Conservation (phyloP, 2,888 invertebrate species). For the Scaptomyza cyrtandrae region DNA sequence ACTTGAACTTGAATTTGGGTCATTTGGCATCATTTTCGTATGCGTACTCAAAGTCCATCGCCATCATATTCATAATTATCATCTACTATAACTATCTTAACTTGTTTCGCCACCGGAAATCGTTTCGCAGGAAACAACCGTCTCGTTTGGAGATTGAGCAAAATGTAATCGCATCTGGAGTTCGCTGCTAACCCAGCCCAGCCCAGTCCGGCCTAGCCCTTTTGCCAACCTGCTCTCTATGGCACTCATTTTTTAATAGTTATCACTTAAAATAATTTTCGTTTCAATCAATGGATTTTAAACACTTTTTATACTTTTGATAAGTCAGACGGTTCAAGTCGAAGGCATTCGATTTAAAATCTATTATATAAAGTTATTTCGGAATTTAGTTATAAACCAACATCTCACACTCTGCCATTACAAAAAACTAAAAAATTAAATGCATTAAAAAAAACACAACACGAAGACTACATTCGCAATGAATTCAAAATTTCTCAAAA, state of each 20-base stretch:
- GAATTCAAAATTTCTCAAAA: constrained; percentile 74
- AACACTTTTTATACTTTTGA: constrained; percentile 81
- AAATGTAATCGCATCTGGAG: constrained; percentile 40
- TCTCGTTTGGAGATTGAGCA: constrained; percentile 13
- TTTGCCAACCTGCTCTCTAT: constrained; percentile 10
- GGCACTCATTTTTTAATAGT: not conserved
- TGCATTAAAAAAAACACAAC: not conserved
- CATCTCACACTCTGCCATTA: constrained; percentile 32
- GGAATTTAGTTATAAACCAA: constrained; percentile 72
- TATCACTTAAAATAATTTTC: constrained; percentile 33
- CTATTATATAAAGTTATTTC: constrained; percentile 60
- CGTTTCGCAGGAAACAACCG: constrained; percentile 84
- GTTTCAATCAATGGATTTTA: constrained; percentile 74
- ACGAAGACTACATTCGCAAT: constrained; percentile 76
- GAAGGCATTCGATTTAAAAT: constrained; percentile 80
- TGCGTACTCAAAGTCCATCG: constrained; percentile 35
- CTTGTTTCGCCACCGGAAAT: constrained; percentile 84
- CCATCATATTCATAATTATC: constrained; percentile 73
- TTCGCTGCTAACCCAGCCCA: constrained; percentile 37
- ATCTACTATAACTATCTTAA: constrained; percentile 83
- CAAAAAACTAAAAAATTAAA: not conserved
- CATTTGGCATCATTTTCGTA: constrained; percentile 46
- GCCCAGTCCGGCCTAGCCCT: not conserved
- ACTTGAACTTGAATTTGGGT: not conserved
- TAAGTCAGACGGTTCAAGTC: constrained; percentile 69